phyloP scores from a whole-genome alignment of 2,113 vertebrate species.

The Antigone vipio region DNA sequence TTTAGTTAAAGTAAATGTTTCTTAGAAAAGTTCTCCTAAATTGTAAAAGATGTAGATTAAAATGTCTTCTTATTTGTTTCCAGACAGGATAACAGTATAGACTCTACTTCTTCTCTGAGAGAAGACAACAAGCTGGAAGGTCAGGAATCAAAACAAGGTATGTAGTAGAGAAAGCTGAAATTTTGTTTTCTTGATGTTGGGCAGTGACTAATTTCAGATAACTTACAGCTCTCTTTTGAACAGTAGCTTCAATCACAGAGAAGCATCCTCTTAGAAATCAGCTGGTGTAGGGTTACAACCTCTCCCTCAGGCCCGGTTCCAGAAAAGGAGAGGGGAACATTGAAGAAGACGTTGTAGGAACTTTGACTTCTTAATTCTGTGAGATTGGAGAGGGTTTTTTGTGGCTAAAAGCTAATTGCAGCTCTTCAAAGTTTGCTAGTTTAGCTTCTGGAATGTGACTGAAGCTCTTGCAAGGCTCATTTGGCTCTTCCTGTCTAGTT shows the following conservation, averaged over 20 bases:
- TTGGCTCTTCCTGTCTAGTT: not conserved
- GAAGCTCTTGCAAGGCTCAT: not conserved
- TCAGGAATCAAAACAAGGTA: constrained; percentile 86
- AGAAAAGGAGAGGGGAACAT: not conserved
- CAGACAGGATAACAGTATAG: constrained; percentile 87
- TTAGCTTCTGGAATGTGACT: not conserved
- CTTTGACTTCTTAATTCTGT: not conserved
- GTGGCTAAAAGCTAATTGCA: not conserved
- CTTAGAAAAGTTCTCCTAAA: not conserved
- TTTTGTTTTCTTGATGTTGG: not conserved
- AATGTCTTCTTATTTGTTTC: constrained; percentile 38
- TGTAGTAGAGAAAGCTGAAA: not conserved
- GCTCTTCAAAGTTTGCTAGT: not conserved
- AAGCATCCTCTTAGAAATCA: not conserved
- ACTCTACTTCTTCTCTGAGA: constrained; percentile 85
- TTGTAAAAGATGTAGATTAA: not conserved
- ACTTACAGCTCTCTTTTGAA: not conserved
- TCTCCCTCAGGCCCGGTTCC: not conserved
- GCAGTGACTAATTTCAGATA: not conserved
- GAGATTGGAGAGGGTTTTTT: not conserved
- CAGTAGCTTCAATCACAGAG: not conserved
- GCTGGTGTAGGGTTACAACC: not conserved
- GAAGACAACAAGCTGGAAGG: constrained; percentile 78
- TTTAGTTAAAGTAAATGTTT: not conserved
- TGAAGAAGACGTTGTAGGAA: not conserved